Evolutionary conservation across 2,113 vertebrate genomes (phyloP).

Genomic region (Heterotilapia buettikoferi): DNA sequence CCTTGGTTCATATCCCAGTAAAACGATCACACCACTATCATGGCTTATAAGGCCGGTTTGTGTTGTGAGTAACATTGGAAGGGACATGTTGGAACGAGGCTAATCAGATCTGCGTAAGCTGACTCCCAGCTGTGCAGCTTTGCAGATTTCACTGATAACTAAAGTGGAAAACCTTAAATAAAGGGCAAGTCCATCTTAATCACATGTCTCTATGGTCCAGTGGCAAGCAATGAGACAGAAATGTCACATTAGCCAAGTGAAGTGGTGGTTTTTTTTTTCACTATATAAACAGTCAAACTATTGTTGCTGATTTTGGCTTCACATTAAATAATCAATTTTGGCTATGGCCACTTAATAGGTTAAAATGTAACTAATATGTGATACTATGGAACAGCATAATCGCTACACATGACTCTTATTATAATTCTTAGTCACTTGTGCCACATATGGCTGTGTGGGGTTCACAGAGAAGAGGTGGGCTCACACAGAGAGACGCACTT

Average conservation of each 20-base stretch:
- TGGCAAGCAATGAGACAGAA: constrained; percentile 46
- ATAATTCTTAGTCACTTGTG: neutral
- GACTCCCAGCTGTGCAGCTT: constrained; percentile 35
- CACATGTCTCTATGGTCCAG: constrained; percentile 26
- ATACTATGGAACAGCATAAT: neutral
- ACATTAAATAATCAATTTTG: neutral
- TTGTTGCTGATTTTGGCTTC: neutral
- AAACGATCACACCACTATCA: neutral
- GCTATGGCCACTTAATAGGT: neutral
- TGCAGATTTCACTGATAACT: constrained; percentile 22
- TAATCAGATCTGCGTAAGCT: constrained; percentile 37
- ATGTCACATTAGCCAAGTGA: constrained; percentile 50
- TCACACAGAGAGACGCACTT: neutral
- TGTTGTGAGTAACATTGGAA: constrained; percentile 21
- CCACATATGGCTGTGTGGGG: neutral
- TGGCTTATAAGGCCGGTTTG: constrained; percentile 5
- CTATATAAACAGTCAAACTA: neutral
- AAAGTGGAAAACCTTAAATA: constrained; percentile 45
- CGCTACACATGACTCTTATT: neutral
- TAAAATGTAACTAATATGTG: neutral
- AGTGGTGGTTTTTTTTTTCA: neutral
- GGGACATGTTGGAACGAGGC: constrained; percentile 36
- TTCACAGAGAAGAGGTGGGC: neutral
- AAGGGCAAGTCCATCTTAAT: constrained; percentile 60
- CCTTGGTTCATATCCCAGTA: neutral